Evolutionary conservation across 2,113 vertebrate species (phyloP).

Genomic region (Phocoena sinus): DNA sequence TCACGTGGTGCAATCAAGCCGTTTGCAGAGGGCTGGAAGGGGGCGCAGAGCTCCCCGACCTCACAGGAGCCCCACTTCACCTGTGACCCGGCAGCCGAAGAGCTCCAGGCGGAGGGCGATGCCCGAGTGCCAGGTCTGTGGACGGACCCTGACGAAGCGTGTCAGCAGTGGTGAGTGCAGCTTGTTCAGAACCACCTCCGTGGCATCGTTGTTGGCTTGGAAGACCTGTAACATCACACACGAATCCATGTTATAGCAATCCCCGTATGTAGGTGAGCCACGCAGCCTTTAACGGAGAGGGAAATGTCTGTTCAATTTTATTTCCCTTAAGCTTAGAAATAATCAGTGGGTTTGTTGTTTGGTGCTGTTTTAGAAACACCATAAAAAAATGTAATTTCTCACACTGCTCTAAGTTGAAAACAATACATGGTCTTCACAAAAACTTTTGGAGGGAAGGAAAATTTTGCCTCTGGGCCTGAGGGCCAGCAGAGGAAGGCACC

Average conservation of each 20-base stretch:
- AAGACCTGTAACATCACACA: slow-evolving; percentile 84
- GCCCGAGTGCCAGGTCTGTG: slow-evolving; percentile 93
- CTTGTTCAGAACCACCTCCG: slow-evolving; percentile 94
- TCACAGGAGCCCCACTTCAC: slow-evolving; percentile 70
- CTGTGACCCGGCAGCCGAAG: slow-evolving; percentile 96
- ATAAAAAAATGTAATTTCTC: not conserved
- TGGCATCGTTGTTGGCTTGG: slow-evolving; percentile 91
- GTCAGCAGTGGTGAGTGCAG: slow-evolving; percentile 92
- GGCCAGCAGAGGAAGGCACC: not conserved
- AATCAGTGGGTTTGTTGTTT: not conserved
- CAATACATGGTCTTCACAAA: slow-evolving; percentile 32
- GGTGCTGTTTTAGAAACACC: not conserved
- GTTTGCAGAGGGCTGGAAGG: not conserved
- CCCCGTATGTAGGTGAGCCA: fast-evolving
- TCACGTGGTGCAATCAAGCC: fast-evolving
- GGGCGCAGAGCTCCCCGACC: not conserved
- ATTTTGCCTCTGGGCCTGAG: slow-evolving; percentile 45
- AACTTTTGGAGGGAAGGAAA: slow-evolving; percentile 37
- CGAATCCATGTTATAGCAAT: fast-evolving
- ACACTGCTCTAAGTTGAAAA: slow-evolving; percentile 35
- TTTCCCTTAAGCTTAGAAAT: not conserved
- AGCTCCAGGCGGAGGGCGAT: slow-evolving; percentile 95
- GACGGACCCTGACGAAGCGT: slow-evolving; percentile 92
- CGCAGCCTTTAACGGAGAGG: not conserved
- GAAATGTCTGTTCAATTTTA: not conserved